A percentile compares a stretch with the other conserved stretches of the same genome.
phyloP scores from a whole-genome alignment of 2,797 vertebrate genomes.

The Rhincodon typus region DNA sequence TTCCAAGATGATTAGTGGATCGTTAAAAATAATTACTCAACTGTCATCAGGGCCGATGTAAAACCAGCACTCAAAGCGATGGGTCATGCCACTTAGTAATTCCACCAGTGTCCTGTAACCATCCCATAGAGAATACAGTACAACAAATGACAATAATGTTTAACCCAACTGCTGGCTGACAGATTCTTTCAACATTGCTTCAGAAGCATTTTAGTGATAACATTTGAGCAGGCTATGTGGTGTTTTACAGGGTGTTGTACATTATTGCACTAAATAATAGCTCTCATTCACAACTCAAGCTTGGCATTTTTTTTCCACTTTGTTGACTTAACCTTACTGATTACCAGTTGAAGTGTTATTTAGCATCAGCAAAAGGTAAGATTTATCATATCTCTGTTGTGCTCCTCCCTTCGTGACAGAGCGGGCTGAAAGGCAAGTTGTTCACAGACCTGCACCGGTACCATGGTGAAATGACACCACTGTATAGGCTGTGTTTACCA shows the following conservation, averaged over 20 bases:
- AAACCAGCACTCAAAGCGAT: background rate
- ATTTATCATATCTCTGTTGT: background rate
- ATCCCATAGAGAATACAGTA: background rate
- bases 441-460: background rate
- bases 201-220: background rate
- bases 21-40: slow-evolving; percentile 27
- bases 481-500: background rate
- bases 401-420: background rate
- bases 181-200: background rate
- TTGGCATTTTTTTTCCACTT: background rate
- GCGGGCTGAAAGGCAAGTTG: background rate
- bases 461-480: background rate
- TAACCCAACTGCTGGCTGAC: background rate
- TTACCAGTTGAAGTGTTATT: background rate
- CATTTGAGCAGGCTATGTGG: background rate
- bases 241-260: background rate
- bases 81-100: slow-evolving; percentile 28
- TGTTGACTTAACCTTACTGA: background rate
- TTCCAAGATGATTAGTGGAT: slow-evolving; percentile 15
- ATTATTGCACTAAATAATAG: background rate
- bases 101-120: background rate
- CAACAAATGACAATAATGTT: slow-evolving; percentile 2
- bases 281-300: too few species aligned
- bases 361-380: background rate
- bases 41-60: slow-evolving; percentile 19